These are phyloP conservation scores for Ammospiza maritima DNA, from an alignment of 2,797 vertebrate genomes.

Conservation along the genomic window DNA sequence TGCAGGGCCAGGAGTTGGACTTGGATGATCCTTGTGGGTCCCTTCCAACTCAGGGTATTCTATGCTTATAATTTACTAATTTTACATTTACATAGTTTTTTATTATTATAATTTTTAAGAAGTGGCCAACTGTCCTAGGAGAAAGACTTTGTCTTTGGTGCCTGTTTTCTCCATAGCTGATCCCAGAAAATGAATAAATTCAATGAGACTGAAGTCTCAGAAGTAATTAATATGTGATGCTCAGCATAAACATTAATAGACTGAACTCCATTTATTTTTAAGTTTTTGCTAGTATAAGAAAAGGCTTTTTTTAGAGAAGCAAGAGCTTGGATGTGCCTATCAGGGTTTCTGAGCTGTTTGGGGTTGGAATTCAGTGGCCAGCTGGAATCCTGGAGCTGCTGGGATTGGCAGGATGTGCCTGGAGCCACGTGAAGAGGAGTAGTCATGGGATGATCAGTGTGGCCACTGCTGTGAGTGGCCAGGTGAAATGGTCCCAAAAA, in stretches of 20 bases:
- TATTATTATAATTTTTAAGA: neutral
- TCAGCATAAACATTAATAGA: rapidly evolving
- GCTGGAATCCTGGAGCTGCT: neutral
- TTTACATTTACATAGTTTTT: no score
- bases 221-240: neutral
- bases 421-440: rapidly evolving
- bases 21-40: neutral
- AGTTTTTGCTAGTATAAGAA: neutral
- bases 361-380: neutral
- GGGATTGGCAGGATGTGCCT: neutral
- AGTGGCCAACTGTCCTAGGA: neutral
- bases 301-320: neutral
- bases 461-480: neutral
- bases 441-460: rapidly evolving
- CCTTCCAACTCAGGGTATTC: neutral
- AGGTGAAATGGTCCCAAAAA: neutral
- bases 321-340: neutral
- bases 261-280: neutral
- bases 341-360: neutral
- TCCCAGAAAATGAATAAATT: neutral
- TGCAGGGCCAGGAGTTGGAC: neutral
- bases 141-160: neutral
- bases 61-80: neutral
- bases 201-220: neutral
- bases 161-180: neutral